Evolutionary conservation across 2,888 invertebrate genomes (phyloP), one percentile per base, ranked within the genome.

Genomic region (Caenorhabditis becei): DNA sequence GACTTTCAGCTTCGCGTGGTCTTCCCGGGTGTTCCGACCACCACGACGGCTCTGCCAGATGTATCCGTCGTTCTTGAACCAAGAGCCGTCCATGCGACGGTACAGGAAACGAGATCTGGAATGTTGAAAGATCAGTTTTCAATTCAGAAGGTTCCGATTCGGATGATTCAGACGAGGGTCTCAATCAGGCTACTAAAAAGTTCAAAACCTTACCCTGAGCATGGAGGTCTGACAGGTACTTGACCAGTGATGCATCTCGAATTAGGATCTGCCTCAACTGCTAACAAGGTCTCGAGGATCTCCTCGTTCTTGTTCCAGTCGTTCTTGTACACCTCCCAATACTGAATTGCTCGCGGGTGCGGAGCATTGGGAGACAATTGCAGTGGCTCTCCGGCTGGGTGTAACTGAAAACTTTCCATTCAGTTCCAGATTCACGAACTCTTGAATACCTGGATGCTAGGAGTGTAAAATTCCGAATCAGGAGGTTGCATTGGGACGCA

Each of bases 1-100:
- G 26, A 85, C 78, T 94, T 98, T 98, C 85, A 98, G 94, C 92
- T 97, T 97, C 97, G 98, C 97, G 92, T 98, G 98, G 94, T 98
- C 98, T 92, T 98, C 98, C 89, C 98, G 93, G 74, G 97, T 97
- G 83, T 97, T 97, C 93, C 97, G 97, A 24, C 97, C 97, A 92
- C 97, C 97, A 93, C 97, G 97, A 87, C 98, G 93, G 91, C 97
- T 97, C 93, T 97, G 97, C 97, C 98, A 98, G 20, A 79, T 69
- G 51, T 83, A 87, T 0, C 77, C 77, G 65, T 86, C 85, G 35
- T 69, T 77, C 56, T 83, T 86, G 75, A 84, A 86, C 83, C 84
- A 85, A 0, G 77, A 49, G 8, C 82, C 83, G 54, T 85, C 81
- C 20, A 70, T 51, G 16, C 84, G 78, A 8, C 75, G 71, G 35